Evolutionary conservation across 2,888 invertebrate genomes (phyloP).

Genomic region (Crematogaster levior): DNA sequence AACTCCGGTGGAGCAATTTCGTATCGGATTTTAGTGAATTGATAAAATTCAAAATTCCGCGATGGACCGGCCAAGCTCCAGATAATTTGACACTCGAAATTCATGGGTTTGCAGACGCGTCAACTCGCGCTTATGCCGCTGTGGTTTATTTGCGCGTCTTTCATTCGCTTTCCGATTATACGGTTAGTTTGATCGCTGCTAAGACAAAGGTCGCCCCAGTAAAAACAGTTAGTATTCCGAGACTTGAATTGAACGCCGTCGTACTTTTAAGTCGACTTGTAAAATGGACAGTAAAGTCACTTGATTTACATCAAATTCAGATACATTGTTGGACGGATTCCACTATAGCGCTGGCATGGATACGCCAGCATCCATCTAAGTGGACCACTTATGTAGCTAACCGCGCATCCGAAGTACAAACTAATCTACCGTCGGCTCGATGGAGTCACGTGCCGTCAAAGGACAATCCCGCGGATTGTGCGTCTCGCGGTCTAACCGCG

Average conservation of each 20-base stretch:
- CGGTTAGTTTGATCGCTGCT: too few species aligned
- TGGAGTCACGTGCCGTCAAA: not conserved
- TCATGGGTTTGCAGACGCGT: not conserved
- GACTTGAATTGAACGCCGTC: too few species aligned
- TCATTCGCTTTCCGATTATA: too few species aligned
- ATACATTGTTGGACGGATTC: not conserved
- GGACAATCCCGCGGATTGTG: not conserved
- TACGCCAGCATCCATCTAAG: not conserved
- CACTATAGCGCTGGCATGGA: not conserved
- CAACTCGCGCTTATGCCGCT: not conserved
- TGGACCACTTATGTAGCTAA: too few species aligned
- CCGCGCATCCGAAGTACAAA: not conserved
- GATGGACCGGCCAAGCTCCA: not conserved
- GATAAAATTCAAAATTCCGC: not conserved
- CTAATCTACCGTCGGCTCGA: fast-evolving
- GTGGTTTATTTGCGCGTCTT: not conserved
- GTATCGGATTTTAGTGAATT: fast-evolving
- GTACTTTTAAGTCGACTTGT: too few species aligned
- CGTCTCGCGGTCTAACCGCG: not conserved
- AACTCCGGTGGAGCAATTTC: not conserved
- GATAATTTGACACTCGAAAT: not conserved
- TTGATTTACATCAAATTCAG: fast-evolving
- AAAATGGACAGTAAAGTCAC: too few species aligned
- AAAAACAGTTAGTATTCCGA: too few species aligned
- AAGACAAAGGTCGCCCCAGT: too few species aligned